Conservation (phyloP, 1,140 invertebrate genomes). For the Leptoteleia sp. region DNA sequence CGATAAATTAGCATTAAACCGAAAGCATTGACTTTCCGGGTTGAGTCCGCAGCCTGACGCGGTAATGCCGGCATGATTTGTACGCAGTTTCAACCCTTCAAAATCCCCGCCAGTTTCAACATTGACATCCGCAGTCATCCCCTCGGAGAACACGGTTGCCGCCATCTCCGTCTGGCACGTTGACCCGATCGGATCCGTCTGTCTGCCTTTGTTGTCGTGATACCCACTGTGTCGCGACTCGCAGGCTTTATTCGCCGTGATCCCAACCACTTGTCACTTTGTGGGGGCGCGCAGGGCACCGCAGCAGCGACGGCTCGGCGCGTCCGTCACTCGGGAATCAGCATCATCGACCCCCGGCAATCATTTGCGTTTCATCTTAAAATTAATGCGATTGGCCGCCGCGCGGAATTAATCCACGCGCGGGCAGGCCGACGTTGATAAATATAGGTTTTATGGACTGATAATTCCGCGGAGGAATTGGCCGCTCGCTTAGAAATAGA, state of each 20-base stretch:
- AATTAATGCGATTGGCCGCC: conserved; percentile 30
- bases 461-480: conserved; percentile 16
- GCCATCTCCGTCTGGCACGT: conserved; percentile 27
- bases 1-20: conserved; percentile 81
- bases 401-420: conserved; percentile 33
- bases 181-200: conserved; percentile 8
- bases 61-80: conserved; percentile 81
- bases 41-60: conserved; percentile 78
- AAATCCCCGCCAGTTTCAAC: conserved; percentile 62
- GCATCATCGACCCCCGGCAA: conserved; percentile 66
- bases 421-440: conserved; percentile 4
- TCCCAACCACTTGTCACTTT: conserved; percentile 81
- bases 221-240: conserved; percentile 41
- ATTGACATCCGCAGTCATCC: conserved; percentile 67
- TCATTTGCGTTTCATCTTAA: conserved; percentile 51
- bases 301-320: conserved; percentile 81
- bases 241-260: conserved; percentile 75
- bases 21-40: conserved; percentile 77
- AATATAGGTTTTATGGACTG: conserved; percentile 43
- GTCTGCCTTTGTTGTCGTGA: conserved; percentile 39
- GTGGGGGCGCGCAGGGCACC: too few species aligned
- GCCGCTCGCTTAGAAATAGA: conserved; percentile 37
- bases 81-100: conserved; percentile 72
- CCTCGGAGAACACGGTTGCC: conserved; percentile 47
- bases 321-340: conserved; percentile 80